Base-by-base conservation (phyloP, 1,140 invertebrate species). In the Fopius arisanus region DNA sequence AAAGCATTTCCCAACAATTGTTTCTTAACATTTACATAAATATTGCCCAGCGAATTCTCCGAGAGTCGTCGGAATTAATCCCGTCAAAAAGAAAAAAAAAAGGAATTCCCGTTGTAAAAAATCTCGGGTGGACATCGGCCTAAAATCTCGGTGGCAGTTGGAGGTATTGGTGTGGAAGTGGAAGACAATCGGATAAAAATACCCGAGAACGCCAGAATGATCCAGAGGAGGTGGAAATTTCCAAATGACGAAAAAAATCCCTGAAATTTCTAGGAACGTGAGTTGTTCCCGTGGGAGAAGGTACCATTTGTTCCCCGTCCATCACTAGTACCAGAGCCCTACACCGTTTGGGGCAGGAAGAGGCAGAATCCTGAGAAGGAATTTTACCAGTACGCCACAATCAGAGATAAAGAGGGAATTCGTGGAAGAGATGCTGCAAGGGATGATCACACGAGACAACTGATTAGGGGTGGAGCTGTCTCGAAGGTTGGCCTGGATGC, bases 251-350 rank as follows among this genome's bases (percentile, higher is more conserved):
- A 43, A 16, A 51, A 73, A 48, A 68, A 29, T 26, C 14, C 62
- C n/a, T n/a, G n/a, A 62, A 71, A 10, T 74, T 93, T 93, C 84
- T 93, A 95, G 93, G 94, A 91, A 90, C 90, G 89, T 78, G 90
- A 87, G 75, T 80, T 90, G 83, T 92, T 94, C 78, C 93, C 94
- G 78, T 96, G 94, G 94, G 93, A 95, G 86, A 94, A 94, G 89
- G 92, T 94, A 81, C 94, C 94, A 76, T 92, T 91, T 84, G 94
- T 95, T 78, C 93, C 94, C 74, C 89, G 94, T 75, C 94, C 94
- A 75, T 94, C 94, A 78, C 90, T 94, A 82, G 92, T 95, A 74
- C 91, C 93, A 65, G 93, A 94, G 83, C 93, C 94, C 48, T 91
- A 94, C 84, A 95, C 94, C 74, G 94, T 94, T 66, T 95, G 93